phyloP scores from a whole-genome alignment of 2,113 vertebrate genomes.

The Phylloscopus trochiloides region DNA sequence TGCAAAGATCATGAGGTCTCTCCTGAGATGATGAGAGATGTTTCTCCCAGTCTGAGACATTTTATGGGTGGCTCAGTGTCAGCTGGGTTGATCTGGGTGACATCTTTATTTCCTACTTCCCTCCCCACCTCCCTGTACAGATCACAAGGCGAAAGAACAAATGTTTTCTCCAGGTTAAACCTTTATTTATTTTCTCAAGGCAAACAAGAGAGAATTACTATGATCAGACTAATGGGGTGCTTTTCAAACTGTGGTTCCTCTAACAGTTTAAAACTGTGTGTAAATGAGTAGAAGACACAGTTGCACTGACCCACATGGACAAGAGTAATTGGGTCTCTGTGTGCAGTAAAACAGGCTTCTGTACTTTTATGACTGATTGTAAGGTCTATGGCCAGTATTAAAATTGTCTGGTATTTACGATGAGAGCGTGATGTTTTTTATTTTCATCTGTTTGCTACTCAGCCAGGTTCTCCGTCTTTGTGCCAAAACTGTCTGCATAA shows the following conservation, averaged over 20 bases:
- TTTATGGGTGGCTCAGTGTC: neutral
- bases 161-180: neutral
- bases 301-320: neutral
- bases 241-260: neutral
- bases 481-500: neutral
- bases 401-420: neutral
- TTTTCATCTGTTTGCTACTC: neutral
- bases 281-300: neutral
- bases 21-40: neutral
- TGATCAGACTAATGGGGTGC: neutral
- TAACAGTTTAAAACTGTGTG: neutral
- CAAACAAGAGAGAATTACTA: neutral
- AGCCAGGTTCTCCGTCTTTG: neutral
- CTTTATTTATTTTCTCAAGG: constrained; percentile 41
- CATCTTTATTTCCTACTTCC: neutral
- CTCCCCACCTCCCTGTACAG: neutral
- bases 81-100: neutral
- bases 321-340: neutral
- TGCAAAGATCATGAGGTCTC: neutral
- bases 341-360: neutral
- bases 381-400: neutral
- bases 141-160: neutral
- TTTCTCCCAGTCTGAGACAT: neutral
- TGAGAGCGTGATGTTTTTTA: neutral
- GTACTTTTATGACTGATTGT: neutral